Base-by-base conservation (phyloP, 2,113 vertebrate genomes). In the Mobula hypostoma region DNA sequence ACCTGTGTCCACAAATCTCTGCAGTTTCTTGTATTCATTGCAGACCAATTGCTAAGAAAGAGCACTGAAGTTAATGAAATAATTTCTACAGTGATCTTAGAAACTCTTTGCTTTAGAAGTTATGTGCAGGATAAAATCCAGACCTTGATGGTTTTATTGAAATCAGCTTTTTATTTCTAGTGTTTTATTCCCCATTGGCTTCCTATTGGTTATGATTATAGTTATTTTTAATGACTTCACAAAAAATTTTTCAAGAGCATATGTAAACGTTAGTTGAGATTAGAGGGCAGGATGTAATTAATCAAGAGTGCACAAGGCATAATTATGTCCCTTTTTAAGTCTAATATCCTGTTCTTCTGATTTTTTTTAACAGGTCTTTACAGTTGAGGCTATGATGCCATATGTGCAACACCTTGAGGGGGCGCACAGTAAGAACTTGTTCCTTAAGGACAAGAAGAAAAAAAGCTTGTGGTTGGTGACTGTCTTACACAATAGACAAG, bases 381-480 rank as follows among this genome's bases (percentile, higher is more conserved):
- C 98, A 0, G 97, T 99, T 94, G 98, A 99, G 96, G 98, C 99
- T 95, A 99, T 99, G 98, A 98, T 99, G 98, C 97, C 97, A 19
- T 97, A 99, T 0, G 96, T 99, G 21, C 97, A 98, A 94, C 97
- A 98, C 8, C 93, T 98, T 94, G 96, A 95, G 80, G 98, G 98
- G 24, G 97, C 95, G 3, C 96, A 99, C 94, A 97, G 98, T 14
- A 99, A 99, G 95, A 99, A 99, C 95, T 97, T 99, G 21, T 99
- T 99, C 95, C 96, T 99, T 70, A 99, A 98, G 94, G 98, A 99
- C 96, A 99, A 99, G 95, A 99, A 98, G 96, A 98, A 98, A 96
- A 99, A 98, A 95, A 82, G 95, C 1, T 97, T 98, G 94, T 99
- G 98, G 97, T 95, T 99, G 95, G 98, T 99, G 95, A 98, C 96